Evolutionary conservation across 2,113 vertebrate species (phyloP).

Genomic region (Pollimyrus isidori): DNA sequence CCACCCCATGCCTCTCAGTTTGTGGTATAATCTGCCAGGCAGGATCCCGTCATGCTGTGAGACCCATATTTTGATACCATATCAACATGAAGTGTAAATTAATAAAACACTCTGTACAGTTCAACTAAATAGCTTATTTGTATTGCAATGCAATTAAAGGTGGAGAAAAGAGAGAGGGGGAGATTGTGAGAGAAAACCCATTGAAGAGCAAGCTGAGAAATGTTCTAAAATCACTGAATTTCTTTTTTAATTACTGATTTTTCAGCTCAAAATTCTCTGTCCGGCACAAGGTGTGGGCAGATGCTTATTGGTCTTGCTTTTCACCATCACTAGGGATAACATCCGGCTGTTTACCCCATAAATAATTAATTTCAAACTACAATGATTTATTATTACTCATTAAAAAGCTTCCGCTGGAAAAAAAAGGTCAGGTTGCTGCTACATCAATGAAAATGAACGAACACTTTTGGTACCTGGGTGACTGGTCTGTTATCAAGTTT

Average conservation of each 20-base stretch:
- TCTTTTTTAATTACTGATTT: not conserved
- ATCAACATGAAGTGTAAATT: not conserved
- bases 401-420: not conserved
- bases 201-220: not conserved
- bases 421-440: not conserved
- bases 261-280: not conserved
- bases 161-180: not conserved
- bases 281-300: not conserved
- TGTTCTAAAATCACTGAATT: not conserved
- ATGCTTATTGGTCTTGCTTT: not conserved
- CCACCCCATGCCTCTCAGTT: not conserved
- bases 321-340: not conserved
- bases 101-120: not conserved
- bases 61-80: not conserved
- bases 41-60: not conserved
- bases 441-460: not conserved
- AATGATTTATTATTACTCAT: not conserved
- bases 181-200: not conserved
- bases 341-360: not conserved
- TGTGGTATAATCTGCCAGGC: not conserved
- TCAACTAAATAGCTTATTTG: not conserved
- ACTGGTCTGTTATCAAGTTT: not conserved
- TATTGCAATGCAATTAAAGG: not conserved
- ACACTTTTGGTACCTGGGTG: not conserved
- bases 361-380: not conserved